These are phyloP conservation scores for Papilio helenus DNA, from an alignment of 1,140 invertebrate species.

Conservation along the genomic window DNA sequence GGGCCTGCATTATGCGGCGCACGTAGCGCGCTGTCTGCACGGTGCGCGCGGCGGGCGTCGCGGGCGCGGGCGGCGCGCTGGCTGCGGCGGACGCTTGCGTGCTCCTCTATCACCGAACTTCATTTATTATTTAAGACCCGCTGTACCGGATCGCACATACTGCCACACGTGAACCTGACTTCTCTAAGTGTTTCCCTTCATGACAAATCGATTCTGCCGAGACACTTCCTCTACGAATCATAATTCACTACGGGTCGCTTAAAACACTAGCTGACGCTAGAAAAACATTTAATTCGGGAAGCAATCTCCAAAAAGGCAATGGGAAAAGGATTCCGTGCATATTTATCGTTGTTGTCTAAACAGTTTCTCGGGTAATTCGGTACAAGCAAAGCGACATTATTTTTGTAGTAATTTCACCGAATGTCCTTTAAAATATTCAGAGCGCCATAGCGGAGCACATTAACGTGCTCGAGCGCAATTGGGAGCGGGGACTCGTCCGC, in stretches of 20 bases:
- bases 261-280: conserved; percentile 45
- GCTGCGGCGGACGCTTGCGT: conserved; percentile 57
- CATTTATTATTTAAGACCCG: conserved; percentile 78
- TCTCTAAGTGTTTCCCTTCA: conserved; percentile 58
- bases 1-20: conserved; percentile 76
- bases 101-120: conserved; percentile 73
- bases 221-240: conserved; percentile 43
- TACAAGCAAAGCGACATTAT: conserved; percentile 81
- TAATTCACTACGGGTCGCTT: conserved; percentile 28
- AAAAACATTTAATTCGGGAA: conserved; percentile 72
- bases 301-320: conserved; percentile 75
- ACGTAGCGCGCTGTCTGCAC: conserved; percentile 79
- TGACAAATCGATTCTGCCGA: conserved; percentile 59
- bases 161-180: conserved; percentile 61
- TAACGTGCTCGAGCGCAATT: conserved; percentile 80
- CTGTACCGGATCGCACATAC: conserved; percentile 68
- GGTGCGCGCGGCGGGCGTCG: conserved; percentile 52
- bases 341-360: conserved; percentile 78
- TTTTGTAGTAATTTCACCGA: conserved; percentile 82
- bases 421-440: conserved; percentile 83
- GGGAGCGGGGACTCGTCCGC: conserved; percentile 72
- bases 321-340: conserved; percentile 76
- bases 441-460: conserved; percentile 77
- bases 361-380: conserved; percentile 80
- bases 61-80: conserved; percentile 53